Evolutionary conservation across 2,888 invertebrate species (phyloP).

Genomic region (Apamea monoglypha): DNA sequence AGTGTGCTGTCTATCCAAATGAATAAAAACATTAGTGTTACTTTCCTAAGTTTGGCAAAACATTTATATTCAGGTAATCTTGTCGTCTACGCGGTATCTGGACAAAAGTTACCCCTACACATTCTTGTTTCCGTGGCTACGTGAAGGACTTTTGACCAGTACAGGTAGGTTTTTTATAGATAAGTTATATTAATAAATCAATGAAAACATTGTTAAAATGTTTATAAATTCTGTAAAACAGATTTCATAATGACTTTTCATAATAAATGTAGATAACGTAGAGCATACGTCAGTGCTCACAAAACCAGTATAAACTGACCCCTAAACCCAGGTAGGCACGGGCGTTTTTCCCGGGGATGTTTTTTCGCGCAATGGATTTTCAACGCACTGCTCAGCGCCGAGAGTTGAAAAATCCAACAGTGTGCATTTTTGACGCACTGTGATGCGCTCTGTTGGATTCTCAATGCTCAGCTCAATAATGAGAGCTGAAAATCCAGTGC

Average conservation of each 20-base stretch:
- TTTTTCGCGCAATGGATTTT: neutral
- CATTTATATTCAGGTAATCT: constrained; percentile 55
- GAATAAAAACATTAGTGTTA: neutral
- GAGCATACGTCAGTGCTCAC: neutral
- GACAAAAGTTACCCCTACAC: constrained; percentile 79
- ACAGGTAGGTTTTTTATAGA: constrained; percentile 60
- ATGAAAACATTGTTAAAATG: neutral
- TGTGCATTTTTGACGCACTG: too few relatives aligned
- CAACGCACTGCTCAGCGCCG: neutral
- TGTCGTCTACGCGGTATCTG: constrained; percentile 71
- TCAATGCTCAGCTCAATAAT: too few relatives aligned
- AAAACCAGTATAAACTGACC: neutral
- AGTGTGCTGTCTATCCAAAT: neutral
- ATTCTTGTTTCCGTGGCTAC: constrained; percentile 83
- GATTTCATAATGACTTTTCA: neutral
- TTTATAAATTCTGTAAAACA: neutral
- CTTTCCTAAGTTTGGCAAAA: neutral
- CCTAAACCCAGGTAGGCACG: neutral
- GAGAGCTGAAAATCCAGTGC: too few relatives aligned
- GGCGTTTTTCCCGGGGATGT: too few relatives aligned
- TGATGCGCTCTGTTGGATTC: too few relatives aligned
- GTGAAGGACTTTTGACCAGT: constrained; percentile 75
- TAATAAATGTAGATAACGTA: neutral
- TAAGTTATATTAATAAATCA: neutral
- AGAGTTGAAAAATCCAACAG: too few relatives aligned